Evolutionary conservation across 92 coral and sea anemone species (phyloP).

Genomic region (Galaxea fascicularis): DNA sequence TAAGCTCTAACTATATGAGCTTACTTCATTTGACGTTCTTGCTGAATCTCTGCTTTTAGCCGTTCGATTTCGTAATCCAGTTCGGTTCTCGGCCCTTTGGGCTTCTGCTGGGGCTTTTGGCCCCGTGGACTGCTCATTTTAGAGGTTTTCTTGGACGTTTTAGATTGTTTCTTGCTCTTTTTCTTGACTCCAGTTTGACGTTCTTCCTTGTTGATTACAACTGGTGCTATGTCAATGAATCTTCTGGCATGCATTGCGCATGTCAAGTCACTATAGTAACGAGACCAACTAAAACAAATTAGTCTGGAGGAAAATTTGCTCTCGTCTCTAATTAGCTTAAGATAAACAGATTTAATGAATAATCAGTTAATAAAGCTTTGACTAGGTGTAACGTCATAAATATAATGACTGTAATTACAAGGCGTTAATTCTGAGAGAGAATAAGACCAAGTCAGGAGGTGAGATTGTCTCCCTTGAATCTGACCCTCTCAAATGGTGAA

Average conservation of each 20-base stretch:
- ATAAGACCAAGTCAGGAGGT: not conserved
- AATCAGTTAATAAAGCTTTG: no score
- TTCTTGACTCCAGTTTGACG: conserved; percentile 6
- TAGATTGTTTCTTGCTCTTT: conserved; percentile 26
- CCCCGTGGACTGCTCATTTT: conserved; percentile 50
- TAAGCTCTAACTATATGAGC: not conserved
- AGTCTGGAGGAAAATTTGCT: not conserved
- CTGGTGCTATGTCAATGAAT: conserved; percentile 71
- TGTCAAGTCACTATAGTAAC: conserved; percentile 94
- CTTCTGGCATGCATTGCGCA: conserved; percentile 80
- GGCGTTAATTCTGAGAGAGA: conserved; percentile 3
- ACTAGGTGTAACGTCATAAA: conserved; percentile 3
- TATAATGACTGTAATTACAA: not conserved
- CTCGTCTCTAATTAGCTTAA: no score
- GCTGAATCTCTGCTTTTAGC: conserved; percentile 94
- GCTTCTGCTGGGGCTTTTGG: conserved; percentile 60
- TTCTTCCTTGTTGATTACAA: conserved; percentile 12
- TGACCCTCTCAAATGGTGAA: conserved; percentile 13
- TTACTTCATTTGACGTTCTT: conserved; percentile 97
- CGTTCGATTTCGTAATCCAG: conserved; percentile 94
- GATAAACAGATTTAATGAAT: no score
- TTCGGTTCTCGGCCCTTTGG: conserved; percentile 86
- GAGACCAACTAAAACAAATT: not conserved
- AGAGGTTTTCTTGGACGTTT: conserved; percentile 50
- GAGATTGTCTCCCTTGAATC: conserved; percentile 6